Evolutionary conservation across 2,113 vertebrate species (phyloP).

Genomic region (Camarhynchus parvulus): DNA sequence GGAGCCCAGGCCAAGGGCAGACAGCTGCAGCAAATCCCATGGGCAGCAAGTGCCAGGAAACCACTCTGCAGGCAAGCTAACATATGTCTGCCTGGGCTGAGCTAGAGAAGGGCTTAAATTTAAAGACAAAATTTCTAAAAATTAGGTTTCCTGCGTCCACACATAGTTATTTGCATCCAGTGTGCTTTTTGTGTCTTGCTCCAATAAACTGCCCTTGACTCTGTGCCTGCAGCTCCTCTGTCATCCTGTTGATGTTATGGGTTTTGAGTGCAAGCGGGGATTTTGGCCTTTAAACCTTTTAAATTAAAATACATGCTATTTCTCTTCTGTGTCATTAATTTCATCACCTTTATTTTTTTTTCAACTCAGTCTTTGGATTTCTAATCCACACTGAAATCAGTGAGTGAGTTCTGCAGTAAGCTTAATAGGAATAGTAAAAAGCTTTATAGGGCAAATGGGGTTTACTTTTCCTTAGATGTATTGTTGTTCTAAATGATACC

Average conservation of each 20-base stretch:
- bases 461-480: background rate
- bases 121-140: background rate
- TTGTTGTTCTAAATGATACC: slow-evolving; percentile 1
- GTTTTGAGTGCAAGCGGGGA: background rate
- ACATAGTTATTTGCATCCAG: background rate
- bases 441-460: background rate
- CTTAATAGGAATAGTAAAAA: background rate
- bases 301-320: background rate
- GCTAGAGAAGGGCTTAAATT: background rate
- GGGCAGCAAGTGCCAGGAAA: background rate
- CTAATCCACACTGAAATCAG: background rate
- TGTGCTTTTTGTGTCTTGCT: background rate
- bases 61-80: background rate
- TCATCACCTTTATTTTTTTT: background rate
- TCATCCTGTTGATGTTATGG: rapidly evolving
- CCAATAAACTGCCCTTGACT: background rate
- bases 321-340: background rate
- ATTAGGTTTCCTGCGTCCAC: background rate
- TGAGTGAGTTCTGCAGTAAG: background rate
- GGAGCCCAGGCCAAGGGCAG: background rate
- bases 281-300: background rate
- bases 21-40: background rate
- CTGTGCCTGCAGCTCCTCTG: background rate
- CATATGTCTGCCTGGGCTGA: background rate
- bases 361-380: background rate